A percentile compares a stretch with the other conserved stretches of the same genome.
These are phyloP conservation scores for Drosophila subobscura DNA, from an alignment of 1,140 invertebrate species.

Conservation along the genomic window DNA sequence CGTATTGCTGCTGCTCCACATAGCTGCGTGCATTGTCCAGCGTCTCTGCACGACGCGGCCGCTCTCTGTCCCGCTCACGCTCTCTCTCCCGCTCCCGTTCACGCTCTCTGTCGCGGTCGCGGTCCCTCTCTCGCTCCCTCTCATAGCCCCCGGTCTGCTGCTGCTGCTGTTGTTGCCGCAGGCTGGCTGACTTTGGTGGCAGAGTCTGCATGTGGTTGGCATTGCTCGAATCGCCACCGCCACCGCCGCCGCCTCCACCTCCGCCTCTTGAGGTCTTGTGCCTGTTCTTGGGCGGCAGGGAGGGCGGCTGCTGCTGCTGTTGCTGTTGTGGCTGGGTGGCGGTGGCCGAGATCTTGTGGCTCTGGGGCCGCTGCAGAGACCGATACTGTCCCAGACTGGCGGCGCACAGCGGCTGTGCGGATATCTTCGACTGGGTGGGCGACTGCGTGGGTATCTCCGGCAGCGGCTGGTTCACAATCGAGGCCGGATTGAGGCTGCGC, in stretches of 20 bases:
- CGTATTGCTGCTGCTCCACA: constrained; percentile 62
- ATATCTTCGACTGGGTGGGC: constrained; percentile 72
- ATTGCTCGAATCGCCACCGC: constrained; percentile 44
- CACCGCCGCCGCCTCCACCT: constrained; percentile 3
- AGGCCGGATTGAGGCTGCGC: constrained; percentile 75
- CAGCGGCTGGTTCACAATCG: constrained; percentile 82
- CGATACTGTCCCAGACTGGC: constrained; percentile 81
- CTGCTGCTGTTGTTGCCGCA: constrained; percentile 63
- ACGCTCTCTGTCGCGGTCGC: constrained; percentile 36
- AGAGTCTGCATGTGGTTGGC: constrained; percentile 77
- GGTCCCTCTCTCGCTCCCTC: constrained; percentile 46
- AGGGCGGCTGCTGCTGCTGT: constrained; percentile 73
- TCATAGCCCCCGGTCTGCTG: neutral
- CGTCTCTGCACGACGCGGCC: constrained; percentile 68
- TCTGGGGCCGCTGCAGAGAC: constrained; percentile 75
- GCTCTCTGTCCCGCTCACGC: constrained; percentile 46
- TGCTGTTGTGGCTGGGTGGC: constrained; percentile 30
- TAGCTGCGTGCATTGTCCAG: constrained; percentile 79
- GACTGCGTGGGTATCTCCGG: constrained; percentile 77
- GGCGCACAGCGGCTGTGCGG: constrained; percentile 77
- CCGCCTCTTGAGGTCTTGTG: constrained; percentile 65
- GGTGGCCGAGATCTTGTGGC: constrained; percentile 50
- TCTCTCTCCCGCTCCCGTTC: constrained; percentile 36
- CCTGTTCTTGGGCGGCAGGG: constrained; percentile 81
- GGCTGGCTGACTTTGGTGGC: constrained; percentile 71